These are phyloP conservation scores for Lacerta agilis DNA, from an alignment of 2,797 vertebrate species.

Conservation along the genomic window DNA sequence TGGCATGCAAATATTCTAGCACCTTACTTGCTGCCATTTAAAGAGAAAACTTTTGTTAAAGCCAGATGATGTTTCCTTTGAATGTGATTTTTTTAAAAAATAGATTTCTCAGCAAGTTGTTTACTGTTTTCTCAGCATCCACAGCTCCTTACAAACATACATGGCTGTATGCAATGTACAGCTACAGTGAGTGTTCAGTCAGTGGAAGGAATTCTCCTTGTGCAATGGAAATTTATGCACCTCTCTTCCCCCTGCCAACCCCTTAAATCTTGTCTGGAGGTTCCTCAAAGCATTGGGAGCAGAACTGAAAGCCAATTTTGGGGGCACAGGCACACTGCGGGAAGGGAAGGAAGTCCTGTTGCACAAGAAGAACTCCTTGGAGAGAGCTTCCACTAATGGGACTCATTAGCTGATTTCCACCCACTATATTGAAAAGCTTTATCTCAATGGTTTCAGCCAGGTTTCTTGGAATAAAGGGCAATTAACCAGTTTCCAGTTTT, in stretches of 20 bases:
- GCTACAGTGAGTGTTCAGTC: not conserved
- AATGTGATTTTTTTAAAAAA: not conserved
- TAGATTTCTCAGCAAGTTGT: conserved; percentile 12
- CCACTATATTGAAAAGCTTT: not conserved
- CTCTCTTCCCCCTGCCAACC: too few relatives aligned
- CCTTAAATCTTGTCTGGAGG: too few relatives aligned
- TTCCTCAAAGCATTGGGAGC: too few relatives aligned
- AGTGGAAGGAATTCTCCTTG: too few relatives aligned
- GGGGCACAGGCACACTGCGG: too few relatives aligned
- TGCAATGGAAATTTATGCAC: too few relatives aligned
- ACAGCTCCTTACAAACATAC: not conserved
- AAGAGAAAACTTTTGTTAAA: conserved; percentile 3
- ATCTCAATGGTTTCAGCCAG: not conserved
- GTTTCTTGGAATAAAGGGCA: not conserved
- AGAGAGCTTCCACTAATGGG: too few relatives aligned
- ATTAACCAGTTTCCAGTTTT: not conserved
- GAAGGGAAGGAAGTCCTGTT: too few relatives aligned
- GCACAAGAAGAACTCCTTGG: too few relatives aligned
- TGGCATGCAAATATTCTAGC: conserved; percentile 22
- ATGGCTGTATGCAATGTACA: not conserved
- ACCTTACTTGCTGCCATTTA: not conserved
- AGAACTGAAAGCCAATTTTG: too few relatives aligned
- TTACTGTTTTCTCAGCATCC: not conserved
- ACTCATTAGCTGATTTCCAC: too few relatives aligned
- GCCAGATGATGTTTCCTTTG: conserved; percentile 23